Conservation (phyloP, 2,888 invertebrate genomes). For the Pegoplata infirma region DNA sequence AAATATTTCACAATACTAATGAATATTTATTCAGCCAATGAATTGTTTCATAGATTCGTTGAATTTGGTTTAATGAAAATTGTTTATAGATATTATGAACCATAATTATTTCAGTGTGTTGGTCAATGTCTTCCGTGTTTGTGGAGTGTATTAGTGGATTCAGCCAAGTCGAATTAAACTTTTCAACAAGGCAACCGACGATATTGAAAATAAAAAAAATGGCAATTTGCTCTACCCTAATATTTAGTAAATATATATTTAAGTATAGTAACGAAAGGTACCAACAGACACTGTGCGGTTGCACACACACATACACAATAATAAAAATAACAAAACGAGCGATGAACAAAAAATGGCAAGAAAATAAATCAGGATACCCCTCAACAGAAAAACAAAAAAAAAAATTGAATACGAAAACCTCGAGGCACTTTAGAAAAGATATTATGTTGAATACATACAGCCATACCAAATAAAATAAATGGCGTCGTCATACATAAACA, state of each 20-base stretch:
- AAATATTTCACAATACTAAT: too few relatives aligned
- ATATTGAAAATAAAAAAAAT: too few relatives aligned
- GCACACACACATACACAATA: conserved; percentile 17
- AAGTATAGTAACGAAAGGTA: conserved; percentile 45
- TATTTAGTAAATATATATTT: neutral
- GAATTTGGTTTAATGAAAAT: too few relatives aligned
- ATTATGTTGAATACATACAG: conserved; percentile 32
- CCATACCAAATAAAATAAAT: conserved; percentile 53
- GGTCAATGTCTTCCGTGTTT: too few relatives aligned
- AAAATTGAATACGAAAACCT: conserved; percentile 41
- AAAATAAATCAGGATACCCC: conserved; percentile 51
- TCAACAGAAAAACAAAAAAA: neutral
- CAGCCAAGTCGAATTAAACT: too few relatives aligned
- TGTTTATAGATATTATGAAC: too few relatives aligned
- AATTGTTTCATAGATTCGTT: too few relatives aligned
- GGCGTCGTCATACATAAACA: conserved; percentile 53
- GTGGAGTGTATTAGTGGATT: too few relatives aligned
- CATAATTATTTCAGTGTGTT: too few relatives aligned
- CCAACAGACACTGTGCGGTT: conserved; percentile 42
- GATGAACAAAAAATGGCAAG: conserved; percentile 19
- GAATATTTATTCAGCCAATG: too few relatives aligned
- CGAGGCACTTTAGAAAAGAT: conserved; percentile 48
- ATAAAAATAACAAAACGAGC: conserved; percentile 28
- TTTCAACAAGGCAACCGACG: too few relatives aligned
- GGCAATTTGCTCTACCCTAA: too few relatives aligned